These are phyloP conservation scores for Drosophila ohnishii DNA, from an alignment of 1,140 invertebrate genomes.

Conservation along the genomic window DNA sequence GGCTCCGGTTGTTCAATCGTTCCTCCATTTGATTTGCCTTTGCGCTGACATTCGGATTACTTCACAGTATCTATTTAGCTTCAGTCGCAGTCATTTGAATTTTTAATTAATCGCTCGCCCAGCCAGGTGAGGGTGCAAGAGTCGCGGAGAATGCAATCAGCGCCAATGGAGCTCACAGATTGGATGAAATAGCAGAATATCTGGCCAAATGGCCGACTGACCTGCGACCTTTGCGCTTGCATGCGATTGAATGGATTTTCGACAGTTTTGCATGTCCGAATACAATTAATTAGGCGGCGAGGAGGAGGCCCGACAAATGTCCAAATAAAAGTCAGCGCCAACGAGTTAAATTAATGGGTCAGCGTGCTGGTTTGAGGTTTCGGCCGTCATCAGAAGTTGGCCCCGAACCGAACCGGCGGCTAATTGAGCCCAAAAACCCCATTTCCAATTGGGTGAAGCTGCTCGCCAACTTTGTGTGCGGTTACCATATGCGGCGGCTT, in stretches of 20 bases:
- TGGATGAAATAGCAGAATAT: slow-evolving; percentile 24
- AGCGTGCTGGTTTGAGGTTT: slow-evolving; percentile 38
- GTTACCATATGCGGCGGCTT: slow-evolving; percentile 58
- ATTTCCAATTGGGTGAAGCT: slow-evolving; percentile 43
- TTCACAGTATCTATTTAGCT: slow-evolving; percentile 74
- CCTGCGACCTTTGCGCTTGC: slow-evolving; percentile 34
- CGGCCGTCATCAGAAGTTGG: slow-evolving; percentile 57
- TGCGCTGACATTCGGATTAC: slow-evolving; percentile 60
- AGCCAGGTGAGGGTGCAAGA: slow-evolving; percentile 30
- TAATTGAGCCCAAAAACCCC: slow-evolving; percentile 67
- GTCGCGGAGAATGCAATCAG: slow-evolving; percentile 49
- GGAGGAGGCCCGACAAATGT: slow-evolving; percentile 55
- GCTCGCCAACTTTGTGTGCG: slow-evolving; percentile 38
- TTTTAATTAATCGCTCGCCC: slow-evolving; percentile 69
- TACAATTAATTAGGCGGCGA: slow-evolving; percentile 71
- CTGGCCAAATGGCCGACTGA: slow-evolving; percentile 14
- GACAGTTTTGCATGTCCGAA: slow-evolving; percentile 69
- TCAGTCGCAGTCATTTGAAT: slow-evolving; percentile 72
- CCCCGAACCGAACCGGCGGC: slow-evolving; percentile 24
- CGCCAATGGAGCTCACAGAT: slow-evolving; percentile 10
- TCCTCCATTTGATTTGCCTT: slow-evolving; percentile 58
- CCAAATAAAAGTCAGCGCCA: slow-evolving; percentile 67
- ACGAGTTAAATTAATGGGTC: slow-evolving; percentile 56
- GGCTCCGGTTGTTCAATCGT: slow-evolving; percentile 43
- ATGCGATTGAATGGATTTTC: slow-evolving; percentile 45